Conservation (phyloP, 1,140 invertebrate genomes). For the Drosophila repleta region DNA sequence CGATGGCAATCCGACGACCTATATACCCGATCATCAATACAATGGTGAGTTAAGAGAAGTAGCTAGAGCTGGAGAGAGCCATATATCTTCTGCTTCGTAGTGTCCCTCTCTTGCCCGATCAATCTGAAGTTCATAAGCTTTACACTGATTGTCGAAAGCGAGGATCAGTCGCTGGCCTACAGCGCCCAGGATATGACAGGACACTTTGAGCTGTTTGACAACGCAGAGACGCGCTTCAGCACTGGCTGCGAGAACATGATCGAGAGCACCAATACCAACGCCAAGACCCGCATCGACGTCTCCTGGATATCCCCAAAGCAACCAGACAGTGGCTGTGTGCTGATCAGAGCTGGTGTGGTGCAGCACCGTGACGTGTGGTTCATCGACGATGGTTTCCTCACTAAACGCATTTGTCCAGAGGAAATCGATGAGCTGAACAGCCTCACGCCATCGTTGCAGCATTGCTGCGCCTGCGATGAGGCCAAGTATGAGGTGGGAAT, state of each 20-base stretch:
- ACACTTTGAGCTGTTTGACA: constrained; percentile 86
- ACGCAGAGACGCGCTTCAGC: constrained; percentile 88
- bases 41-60: constrained; percentile 83
- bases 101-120: constrained; percentile 61
- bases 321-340: constrained; percentile 90
- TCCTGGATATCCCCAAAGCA: constrained; percentile 92
- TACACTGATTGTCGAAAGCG: constrained; percentile 87
- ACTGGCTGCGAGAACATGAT: constrained; percentile 91
- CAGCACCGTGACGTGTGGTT: constrained; percentile 93
- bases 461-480: constrained; percentile 96
- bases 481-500: constrained; percentile 93
- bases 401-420: constrained; percentile 91
- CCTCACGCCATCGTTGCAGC: constrained; percentile 87
- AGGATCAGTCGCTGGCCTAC: constrained; percentile 65
- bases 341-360: constrained; percentile 91
- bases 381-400: constrained; percentile 92
- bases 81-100: constrained; percentile 19
- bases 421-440: constrained; percentile 87
- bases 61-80: neutral
- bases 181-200: constrained; percentile 83
- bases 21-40: constrained; percentile 88
- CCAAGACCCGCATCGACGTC: constrained; percentile 88
- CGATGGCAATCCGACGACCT: constrained; percentile 87
- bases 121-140: constrained; percentile 89
- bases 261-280: constrained; percentile 88